These are phyloP conservation scores for Chlamydotis undulata DNA, from an alignment of 2,113 vertebrate genomes.

Conservation along the genomic window DNA sequence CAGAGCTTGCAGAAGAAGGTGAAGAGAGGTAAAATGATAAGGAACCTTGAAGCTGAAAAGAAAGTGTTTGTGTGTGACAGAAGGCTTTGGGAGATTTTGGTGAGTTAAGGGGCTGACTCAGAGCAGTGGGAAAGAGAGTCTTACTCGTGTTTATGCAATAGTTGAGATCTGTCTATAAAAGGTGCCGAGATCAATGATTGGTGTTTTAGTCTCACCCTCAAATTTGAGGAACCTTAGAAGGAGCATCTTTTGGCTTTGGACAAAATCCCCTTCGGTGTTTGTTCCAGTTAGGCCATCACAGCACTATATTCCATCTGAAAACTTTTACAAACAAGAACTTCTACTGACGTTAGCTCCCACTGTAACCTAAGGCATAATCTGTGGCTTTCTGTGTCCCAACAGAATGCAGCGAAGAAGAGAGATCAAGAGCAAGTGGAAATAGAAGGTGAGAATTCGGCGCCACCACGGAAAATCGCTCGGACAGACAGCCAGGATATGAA, in stretches of 20 bases:
- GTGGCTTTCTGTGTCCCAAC: neutral
- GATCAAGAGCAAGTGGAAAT: slow-evolving; percentile 88
- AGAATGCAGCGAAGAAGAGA: slow-evolving; percentile 93
- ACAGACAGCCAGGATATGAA: slow-evolving; percentile 99
- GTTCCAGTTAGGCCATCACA: neutral
- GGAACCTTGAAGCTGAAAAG: neutral
- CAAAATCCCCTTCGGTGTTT: neutral
- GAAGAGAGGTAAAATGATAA: neutral
- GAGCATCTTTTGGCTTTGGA: neutral
- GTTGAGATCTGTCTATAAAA: neutral
- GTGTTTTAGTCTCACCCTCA: neutral
- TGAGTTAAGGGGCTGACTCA: neutral
- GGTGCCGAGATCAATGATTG: neutral
- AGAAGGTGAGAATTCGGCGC: slow-evolving; percentile 89
- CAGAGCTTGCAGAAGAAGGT: neutral
- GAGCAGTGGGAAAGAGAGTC: neutral
- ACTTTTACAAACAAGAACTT: too few relatives aligned
- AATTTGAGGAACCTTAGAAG: neutral
- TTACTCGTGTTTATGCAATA: neutral
- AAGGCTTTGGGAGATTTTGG: neutral
- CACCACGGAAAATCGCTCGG: slow-evolving; percentile 93
- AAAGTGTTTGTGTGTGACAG: neutral
- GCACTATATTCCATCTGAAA: neutral
- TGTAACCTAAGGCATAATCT: neutral
- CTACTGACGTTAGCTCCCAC: fast-evolving